Conservation (phyloP, 2,888 invertebrate genomes). For the Protodeltote pygarga region DNA sequence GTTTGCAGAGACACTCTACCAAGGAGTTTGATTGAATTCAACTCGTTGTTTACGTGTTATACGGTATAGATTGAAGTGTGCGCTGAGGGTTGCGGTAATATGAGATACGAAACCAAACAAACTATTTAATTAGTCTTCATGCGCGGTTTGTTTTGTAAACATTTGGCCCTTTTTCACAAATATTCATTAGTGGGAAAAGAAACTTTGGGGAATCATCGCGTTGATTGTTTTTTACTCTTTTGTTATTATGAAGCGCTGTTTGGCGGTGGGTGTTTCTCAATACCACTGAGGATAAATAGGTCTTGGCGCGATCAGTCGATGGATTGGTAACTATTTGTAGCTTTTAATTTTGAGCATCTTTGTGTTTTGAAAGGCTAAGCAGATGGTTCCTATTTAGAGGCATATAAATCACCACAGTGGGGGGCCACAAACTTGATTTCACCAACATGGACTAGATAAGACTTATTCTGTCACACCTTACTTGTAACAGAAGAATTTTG, state of each 20-base stretch:
- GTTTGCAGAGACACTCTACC: conserved; percentile 60
- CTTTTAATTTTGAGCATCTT: too few species aligned
- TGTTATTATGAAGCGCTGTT: neutral
- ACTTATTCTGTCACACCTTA: too few species aligned
- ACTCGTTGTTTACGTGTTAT: conserved; percentile 62
- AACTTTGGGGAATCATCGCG: neutral
- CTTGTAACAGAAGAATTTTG: too few species aligned
- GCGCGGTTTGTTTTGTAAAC: conserved; percentile 23
- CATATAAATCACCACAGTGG: too few species aligned
- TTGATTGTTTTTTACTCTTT: neutral
- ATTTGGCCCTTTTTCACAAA: conserved; percentile 14
- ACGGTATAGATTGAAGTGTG: conserved; percentile 62
- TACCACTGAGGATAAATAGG: too few species aligned
- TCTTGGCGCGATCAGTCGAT: too few species aligned
- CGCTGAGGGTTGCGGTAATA: conserved; percentile 34
- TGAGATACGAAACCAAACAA: conserved; percentile 31
- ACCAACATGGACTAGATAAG: too few species aligned
- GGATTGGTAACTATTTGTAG: too few species aligned
- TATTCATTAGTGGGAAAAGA: conserved; percentile 1
- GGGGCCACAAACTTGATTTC: too few species aligned
- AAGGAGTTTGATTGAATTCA: conserved; percentile 68
- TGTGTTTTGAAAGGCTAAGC: too few species aligned
- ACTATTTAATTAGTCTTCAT: conserved; percentile 33
- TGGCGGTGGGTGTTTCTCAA: too few species aligned
- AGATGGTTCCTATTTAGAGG: too few species aligned